These are phyloP conservation scores for Cistogaster globosa DNA, from an alignment of 2,888 invertebrate genomes.

Conservation along the genomic window DNA sequence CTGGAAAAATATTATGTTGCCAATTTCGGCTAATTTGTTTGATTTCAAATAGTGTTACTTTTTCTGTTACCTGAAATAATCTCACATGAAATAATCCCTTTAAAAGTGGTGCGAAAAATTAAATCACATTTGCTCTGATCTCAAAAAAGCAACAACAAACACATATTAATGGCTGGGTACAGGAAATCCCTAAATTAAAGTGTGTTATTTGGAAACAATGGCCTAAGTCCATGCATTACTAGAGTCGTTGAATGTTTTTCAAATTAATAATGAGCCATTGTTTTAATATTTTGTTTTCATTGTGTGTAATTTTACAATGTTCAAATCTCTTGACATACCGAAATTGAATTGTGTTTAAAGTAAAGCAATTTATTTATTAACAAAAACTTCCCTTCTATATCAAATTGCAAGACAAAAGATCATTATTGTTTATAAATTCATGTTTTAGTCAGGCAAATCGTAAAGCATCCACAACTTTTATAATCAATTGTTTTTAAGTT, in stretches of 20 bases:
- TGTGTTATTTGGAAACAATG: constrained; percentile 63
- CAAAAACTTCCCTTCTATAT: neutral
- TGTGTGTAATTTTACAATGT: constrained; percentile 8
- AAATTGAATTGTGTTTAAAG: constrained; percentile 35
- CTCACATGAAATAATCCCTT: constrained; percentile 59
- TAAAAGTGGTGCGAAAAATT: constrained; percentile 68
- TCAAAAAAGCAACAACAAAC: constrained; percentile 2
- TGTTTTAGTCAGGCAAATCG: neutral
- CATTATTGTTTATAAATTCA: constrained; percentile 46
- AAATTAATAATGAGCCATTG: constrained; percentile 59
- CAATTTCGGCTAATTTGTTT: constrained; percentile 20
- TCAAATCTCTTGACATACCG: constrained; percentile 9
- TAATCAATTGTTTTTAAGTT: constrained; percentile 59
- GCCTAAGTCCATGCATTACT: constrained; percentile 60
- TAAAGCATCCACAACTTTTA: constrained; percentile 58
- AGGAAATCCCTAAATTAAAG: constrained; percentile 42
- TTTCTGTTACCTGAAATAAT: constrained; percentile 64
- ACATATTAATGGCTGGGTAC: constrained; percentile 16
- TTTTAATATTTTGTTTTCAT: constrained; percentile 29
- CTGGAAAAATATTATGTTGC: constrained; percentile 41
- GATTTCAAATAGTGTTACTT: constrained; percentile 31
- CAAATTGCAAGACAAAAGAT: neutral
- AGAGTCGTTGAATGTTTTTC: constrained; percentile 66
- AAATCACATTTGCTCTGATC: constrained; percentile 13
- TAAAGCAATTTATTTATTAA: constrained; percentile 41